A percentile compares a stretch with the other conserved stretches of the same genome.
Evolutionary conservation across 2,113 vertebrate species (phyloP).

Genomic region (Microcebus murinus): DNA sequence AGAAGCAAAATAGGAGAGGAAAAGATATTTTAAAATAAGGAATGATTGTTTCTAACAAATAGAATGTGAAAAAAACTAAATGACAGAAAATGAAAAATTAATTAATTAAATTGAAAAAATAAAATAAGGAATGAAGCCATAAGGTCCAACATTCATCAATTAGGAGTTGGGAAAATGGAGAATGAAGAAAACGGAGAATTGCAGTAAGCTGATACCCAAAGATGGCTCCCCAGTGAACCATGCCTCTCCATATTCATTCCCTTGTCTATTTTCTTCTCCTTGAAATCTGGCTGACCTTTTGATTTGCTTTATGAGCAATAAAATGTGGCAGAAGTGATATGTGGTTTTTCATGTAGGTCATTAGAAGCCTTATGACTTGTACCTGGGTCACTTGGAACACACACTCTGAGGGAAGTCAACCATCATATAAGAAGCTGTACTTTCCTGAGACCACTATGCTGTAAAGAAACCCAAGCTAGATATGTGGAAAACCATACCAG

Average conservation of each 20-base stretch:
- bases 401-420: not conserved
- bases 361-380: not conserved
- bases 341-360: not conserved
- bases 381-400: not conserved
- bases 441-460: not conserved
- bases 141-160: not conserved
- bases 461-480: not conserved
- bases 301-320: not conserved
- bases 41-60: no score
- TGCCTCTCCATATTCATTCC: not conserved
- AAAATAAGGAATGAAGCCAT: not conserved
- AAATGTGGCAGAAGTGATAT: not conserved
- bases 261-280: not conserved
- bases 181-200: not conserved
- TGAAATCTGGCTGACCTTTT: not conserved
- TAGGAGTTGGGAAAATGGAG: not conserved
- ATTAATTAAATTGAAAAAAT: no score
- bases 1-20: not conserved
- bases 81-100: no score
- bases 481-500: not conserved
- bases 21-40: not conserved
- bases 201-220: not conserved
- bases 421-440: not conserved
- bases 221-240: not conserved
- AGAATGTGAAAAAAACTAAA: no score